Base-by-base conservation (phyloP, 2,797 vertebrate genomes). In the Cuculus canorus region DNA sequence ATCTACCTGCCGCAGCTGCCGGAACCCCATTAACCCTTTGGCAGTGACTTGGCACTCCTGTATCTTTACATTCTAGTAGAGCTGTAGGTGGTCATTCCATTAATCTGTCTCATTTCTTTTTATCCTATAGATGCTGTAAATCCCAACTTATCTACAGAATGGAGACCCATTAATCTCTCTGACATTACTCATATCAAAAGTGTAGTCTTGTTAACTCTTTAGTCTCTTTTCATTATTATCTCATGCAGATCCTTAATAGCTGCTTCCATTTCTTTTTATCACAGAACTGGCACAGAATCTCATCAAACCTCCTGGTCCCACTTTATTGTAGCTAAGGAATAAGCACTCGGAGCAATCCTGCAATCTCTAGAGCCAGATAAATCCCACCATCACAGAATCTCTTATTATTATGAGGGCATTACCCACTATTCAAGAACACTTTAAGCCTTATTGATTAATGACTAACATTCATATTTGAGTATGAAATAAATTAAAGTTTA, bases 401-500 rank as follows among this genome's bases (percentile, higher is more conserved):
- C 75, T 88, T 91, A 78, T 94, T 92, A 64, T 90, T 72, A 76
- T 53, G 45, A 90, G 86, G 89, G 37, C 37, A 78, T 41, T 78
- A n/a, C n/a, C 41, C 43, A 87, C 96, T 89, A 86, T 94, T 92
- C 90, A 85, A 25, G 39, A 70, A 41, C 21, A 59, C 30, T 92
- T 92, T 88, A 92, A 86, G 70, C 43, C 86, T 66, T 86, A 81
- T 53, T 94, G 87, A 87, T 89, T 93, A 94, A 96, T 92, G 63
- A 73, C 52, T 83, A 92, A 82, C 37, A 69, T 76, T 93, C 92
- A 68, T 92, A 82, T 88, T 61, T 86, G 71, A 93, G 61, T 81
- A 86, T 59, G 57, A 95, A 96, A 95, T 48, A 85, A 91, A 94
- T 87, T 60, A 91, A 91, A 90, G 75, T 91, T 90, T 93, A 80